A percentile compares a stretch with the other conserved stretches of the same genome.
phyloP scores from a whole-genome alignment of 2,888 invertebrate genomes.

The Drosophila merina region DNA sequence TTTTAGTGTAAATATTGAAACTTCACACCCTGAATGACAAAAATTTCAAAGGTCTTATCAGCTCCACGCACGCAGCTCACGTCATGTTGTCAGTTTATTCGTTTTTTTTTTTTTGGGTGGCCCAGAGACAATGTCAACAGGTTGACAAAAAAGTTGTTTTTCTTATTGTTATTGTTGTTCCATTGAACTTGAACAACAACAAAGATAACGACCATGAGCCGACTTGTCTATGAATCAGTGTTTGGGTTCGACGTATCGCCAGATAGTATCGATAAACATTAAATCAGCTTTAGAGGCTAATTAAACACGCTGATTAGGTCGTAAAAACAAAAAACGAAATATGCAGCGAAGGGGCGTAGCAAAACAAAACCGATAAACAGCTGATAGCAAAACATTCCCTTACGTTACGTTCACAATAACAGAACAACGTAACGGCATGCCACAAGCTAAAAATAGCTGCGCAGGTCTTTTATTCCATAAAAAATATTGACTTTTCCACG shows the following conservation, averaged over 20 bases:
- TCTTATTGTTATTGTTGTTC: slow-evolving; percentile 37
- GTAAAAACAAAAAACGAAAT: slow-evolving; percentile 21
- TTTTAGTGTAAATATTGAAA: slow-evolving; percentile 58
- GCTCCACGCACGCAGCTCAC: slow-evolving; percentile 14
- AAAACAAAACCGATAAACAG: slow-evolving; percentile 63
- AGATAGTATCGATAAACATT: slow-evolving; percentile 18
- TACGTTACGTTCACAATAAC: slow-evolving; percentile 7
- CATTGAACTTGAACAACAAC: slow-evolving; percentile 63
- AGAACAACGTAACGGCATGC: slow-evolving; percentile 49
- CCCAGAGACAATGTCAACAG: slow-evolving; percentile 64
- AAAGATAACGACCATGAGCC: slow-evolving; percentile 52
- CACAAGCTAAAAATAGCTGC: slow-evolving; percentile 79
- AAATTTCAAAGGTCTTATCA: slow-evolving; percentile 20
- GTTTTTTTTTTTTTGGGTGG: slow-evolving; percentile 9
- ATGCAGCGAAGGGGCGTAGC: slow-evolving; percentile 55
- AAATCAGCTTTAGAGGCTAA: slow-evolving; percentile 18
- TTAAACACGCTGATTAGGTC: slow-evolving; percentile 15
- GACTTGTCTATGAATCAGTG: slow-evolving; percentile 23
- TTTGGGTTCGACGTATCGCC: not conserved
- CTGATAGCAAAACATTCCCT: slow-evolving; percentile 43
- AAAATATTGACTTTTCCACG: slow-evolving; percentile 69
- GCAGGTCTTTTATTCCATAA: slow-evolving; percentile 67
- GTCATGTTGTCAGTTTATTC: slow-evolving; percentile 26
- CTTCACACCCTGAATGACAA: slow-evolving; percentile 55
- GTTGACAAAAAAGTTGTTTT: slow-evolving; percentile 48